A percentile compares a stretch with the other conserved stretches of the same genome.
These are phyloP conservation scores for Elaphurus davidianus DNA, from an alignment of 2,113 vertebrate species.

Conservation along the genomic window DNA sequence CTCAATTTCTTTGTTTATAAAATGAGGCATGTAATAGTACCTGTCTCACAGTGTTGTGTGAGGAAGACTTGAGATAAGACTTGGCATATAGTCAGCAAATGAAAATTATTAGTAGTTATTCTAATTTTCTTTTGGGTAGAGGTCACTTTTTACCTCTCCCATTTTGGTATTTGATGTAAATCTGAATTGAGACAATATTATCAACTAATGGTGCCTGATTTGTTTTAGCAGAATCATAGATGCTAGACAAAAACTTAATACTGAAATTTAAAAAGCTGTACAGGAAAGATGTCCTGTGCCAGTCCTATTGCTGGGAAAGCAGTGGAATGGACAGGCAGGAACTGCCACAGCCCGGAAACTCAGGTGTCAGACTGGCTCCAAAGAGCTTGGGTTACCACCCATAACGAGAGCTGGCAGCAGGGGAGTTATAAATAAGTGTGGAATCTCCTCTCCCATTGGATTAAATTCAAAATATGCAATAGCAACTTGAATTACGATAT, in stretches of 20 bases:
- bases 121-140: not conserved
- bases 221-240: not conserved
- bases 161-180: not conserved
- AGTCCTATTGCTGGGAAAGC: not conserved
- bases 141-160: not conserved
- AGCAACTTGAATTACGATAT: conserved; percentile 50
- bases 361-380: conserved; percentile 34
- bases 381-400: not conserved
- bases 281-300: not conserved
- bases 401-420: not conserved
- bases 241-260: not conserved
- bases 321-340: fast-evolving
- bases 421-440: conserved; percentile 22
- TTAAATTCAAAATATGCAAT: conserved; percentile 53
- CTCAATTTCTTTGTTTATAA: not conserved
- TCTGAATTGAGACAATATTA: not conserved
- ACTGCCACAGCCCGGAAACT: not conserved
- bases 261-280: not conserved
- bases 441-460: conserved; percentile 49
- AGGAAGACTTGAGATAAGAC: not conserved
- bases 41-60: not conserved
- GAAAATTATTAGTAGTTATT: not conserved
- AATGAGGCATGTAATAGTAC: not conserved
- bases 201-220: not conserved
- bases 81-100: not conserved